These are phyloP conservation scores for Drosophila kohkoa DNA, from an alignment of 1,140 invertebrate species.

Conservation along the genomic window DNA sequence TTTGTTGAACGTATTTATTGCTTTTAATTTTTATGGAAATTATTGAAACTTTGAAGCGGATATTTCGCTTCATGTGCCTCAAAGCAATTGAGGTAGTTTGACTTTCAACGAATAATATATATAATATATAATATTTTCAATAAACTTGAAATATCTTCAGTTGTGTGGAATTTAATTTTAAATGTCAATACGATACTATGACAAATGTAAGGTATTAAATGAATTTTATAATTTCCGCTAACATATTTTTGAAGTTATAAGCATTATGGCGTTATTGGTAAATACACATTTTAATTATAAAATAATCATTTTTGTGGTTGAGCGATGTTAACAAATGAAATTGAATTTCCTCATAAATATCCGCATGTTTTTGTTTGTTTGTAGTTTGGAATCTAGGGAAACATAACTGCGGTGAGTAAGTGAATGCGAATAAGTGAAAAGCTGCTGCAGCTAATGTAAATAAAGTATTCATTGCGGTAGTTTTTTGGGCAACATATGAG, in stretches of 20 bases:
- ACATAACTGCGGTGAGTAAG: conserved; percentile 10
- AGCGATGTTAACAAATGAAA: conserved; percentile 4
- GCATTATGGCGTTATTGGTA: too few species aligned
- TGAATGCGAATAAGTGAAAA: neutral
- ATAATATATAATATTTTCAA: neutral
- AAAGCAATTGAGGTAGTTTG: neutral
- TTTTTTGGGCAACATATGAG: neutral
- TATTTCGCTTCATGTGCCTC: neutral
- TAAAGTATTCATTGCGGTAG: conserved; percentile 25
- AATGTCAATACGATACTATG: too few species aligned
- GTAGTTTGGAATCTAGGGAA: neutral
- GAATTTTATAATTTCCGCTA: too few species aligned
- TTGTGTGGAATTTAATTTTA: neutral
- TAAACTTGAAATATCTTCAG: neutral
- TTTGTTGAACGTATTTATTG: conserved; percentile 4
- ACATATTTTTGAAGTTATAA: too few species aligned
- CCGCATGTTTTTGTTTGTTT: neutral
- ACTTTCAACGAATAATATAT: neutral
- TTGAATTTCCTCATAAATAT: neutral
- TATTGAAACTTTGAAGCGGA: neutral
- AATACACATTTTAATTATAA: neutral
- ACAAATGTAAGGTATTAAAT: too few species aligned
- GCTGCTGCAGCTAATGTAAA: conserved; percentile 17
- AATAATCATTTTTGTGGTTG: too few species aligned
- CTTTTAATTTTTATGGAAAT: conserved; percentile 1